Evolutionary conservation across 2,113 vertebrate genomes (phyloP).

Genomic region (Mola mola): DNA sequence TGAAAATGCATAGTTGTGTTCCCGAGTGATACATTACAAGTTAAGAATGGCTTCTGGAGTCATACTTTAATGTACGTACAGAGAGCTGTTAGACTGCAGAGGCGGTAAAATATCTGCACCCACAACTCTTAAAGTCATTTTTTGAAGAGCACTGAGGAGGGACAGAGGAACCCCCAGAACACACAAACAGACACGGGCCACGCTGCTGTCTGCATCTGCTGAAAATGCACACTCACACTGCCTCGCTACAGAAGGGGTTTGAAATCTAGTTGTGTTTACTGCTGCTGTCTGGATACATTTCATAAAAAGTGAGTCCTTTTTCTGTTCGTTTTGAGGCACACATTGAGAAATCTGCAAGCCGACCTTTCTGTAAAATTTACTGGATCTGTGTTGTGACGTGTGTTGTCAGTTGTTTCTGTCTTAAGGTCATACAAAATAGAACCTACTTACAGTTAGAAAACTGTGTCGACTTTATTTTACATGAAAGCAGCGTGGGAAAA

Average conservation of each 20-base stretch:
- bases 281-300: slow-evolving; percentile 31
- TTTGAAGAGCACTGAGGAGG: slow-evolving; percentile 27
- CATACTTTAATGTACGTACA: slow-evolving; percentile 14
- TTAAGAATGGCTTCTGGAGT: slow-evolving; percentile 15
- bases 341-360: no score
- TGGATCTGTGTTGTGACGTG: not conserved
- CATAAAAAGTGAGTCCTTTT: slow-evolving; percentile 17
- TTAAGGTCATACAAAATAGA: not conserved
- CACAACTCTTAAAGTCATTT: slow-evolving; percentile 42
- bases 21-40: slow-evolving; percentile 8
- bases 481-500: no score
- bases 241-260: slow-evolving; percentile 9
- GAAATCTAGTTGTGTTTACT: slow-evolving; percentile 43
- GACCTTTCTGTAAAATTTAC: not conserved
- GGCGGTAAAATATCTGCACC: slow-evolving; percentile 21
- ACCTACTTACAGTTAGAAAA: not conserved
- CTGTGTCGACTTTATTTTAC: not conserved
- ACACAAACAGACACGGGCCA: slow-evolving; percentile 5
- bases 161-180: slow-evolving; percentile 12
- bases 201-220: slow-evolving; percentile 19
- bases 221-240: slow-evolving; percentile 17
- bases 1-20: not conserved
- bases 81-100: slow-evolving; percentile 33
- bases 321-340: not conserved
- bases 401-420: not conserved